Evolutionary conservation across 2,113 vertebrate species (phyloP).

Genomic region (Callithrix jacchus): DNA sequence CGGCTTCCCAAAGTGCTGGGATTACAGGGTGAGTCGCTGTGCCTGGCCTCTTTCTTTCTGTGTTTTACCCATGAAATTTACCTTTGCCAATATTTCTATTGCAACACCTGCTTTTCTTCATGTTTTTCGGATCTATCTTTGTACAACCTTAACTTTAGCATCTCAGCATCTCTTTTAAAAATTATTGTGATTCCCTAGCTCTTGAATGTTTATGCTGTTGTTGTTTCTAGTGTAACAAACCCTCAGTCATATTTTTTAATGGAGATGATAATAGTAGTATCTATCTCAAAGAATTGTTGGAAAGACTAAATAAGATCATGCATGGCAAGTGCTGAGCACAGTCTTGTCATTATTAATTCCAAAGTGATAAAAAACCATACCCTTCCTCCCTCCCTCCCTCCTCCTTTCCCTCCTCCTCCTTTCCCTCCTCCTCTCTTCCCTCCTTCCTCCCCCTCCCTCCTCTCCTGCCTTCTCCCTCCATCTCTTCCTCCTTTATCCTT

Average conservation of each 20-base stretch:
- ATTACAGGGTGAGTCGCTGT: too few species aligned
- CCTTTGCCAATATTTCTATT: neutral
- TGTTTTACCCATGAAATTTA: neutral
- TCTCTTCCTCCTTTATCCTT: too few species aligned
- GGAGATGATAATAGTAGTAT: too few species aligned
- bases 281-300: neutral
- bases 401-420: too few species aligned
- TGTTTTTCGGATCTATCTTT: neutral
- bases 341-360: neutral
- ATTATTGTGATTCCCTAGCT: neutral
- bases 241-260: neutral
- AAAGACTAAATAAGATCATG: too few species aligned
- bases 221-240: neutral
- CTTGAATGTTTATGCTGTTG: too few species aligned
- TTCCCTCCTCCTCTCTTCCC: too few species aligned
- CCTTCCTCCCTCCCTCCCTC: too few species aligned
- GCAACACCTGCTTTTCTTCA: neutral
- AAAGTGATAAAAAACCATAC: neutral
- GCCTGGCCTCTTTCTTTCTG: too few species aligned
- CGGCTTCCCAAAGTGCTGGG: too few species aligned
- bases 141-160: neutral
- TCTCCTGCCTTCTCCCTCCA: too few species aligned
- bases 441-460: too few species aligned
- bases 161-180: neutral
- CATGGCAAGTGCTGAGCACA: accelerated